Evolutionary conservation across 2,888 invertebrate genomes (phyloP).

Genomic region (Cantharis rustica): DNA sequence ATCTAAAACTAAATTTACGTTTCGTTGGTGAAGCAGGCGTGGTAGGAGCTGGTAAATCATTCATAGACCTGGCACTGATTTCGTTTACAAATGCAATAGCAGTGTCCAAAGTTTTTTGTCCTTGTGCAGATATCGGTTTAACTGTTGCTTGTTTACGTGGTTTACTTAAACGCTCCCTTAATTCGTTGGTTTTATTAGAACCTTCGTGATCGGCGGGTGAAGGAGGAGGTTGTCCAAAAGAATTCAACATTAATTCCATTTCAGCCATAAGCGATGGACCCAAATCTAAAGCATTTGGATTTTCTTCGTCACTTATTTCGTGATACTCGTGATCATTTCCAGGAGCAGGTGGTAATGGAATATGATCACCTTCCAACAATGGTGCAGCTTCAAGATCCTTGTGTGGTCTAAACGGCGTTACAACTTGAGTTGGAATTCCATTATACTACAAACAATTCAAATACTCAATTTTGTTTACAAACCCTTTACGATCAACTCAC

Average conservation of each 20-base stretch:
- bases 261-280: conserved; percentile 90
- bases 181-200: conserved; percentile 72
- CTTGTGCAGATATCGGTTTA: conserved; percentile 92
- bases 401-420: conserved; percentile 86
- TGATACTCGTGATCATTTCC: conserved; percentile 75
- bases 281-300: conserved; percentile 68
- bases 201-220: conserved; percentile 55
- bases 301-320: conserved; percentile 82
- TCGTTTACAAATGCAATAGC: conserved; percentile 94
- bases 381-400: conserved; percentile 78
- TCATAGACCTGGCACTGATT: conserved; percentile 77
- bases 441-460: conserved; percentile 60
- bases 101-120: conserved; percentile 87
- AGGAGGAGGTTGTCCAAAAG: conserved; percentile 51
- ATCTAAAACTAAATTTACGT: conserved; percentile 79
- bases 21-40: conserved; percentile 70
- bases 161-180: conserved; percentile 61
- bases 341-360: conserved; percentile 54
- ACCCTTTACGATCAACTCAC: conserved; percentile 38
- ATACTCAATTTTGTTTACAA: neutral
- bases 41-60: conserved; percentile 60
- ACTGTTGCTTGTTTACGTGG: conserved; percentile 62
- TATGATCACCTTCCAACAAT: conserved; percentile 56
- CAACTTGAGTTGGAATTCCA: conserved; percentile 85
- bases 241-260: conserved; percentile 86